Evolutionary conservation across 1,140 invertebrate species (phyloP), one percentile per base, ranked within the genome.

Genomic region (Drosophila truncata): DNA sequence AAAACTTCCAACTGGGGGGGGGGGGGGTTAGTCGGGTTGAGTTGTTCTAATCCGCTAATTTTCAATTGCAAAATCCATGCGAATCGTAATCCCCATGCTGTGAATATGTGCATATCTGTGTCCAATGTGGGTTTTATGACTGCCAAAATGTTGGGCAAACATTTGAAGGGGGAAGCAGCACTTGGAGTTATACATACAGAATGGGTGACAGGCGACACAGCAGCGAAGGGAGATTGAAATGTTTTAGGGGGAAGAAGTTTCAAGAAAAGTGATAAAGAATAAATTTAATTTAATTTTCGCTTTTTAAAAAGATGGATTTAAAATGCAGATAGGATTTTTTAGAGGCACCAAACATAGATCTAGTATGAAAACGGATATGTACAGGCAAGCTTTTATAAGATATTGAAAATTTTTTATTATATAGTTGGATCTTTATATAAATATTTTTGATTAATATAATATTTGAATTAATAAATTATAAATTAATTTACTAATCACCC

Each of bases 31-130:
- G n/a, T n/a, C n/a, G n/a, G n/a, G n/a, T n/a, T n/a, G n/a, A n/a
- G n/a, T 64, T 18, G 33, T 44, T 54, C 42, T 71, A 72, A 71
- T 72, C 69, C 69, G 69, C 66, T 72, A 72, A 72, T 72, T 72
- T 72, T 72, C 69, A 72, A 71, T 78, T 77, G 57, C 49, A 50
- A 72, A 72, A 72, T 71, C 66, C 69, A 25, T 49, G 66, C 66
- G 25, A 72, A 60, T 67, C 46, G 64, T 67, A 69, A 69, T 59
- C 69, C 59, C 31, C 52, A 29, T 59, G 66, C 42, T 58, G 54
- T 57, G 62, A 42, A 66, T 65, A 69, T 65, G 46, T 52, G 41
- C 14, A 37, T 47, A 35, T 41, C 31, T 69, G 49, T 59, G 50
- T 55, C 35, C 16, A 10, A 10, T 41, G 63, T 18, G 69, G 69